Base-by-base conservation (phyloP, 2,888 invertebrate genomes). In the Cyaniris semiargus region DNA sequence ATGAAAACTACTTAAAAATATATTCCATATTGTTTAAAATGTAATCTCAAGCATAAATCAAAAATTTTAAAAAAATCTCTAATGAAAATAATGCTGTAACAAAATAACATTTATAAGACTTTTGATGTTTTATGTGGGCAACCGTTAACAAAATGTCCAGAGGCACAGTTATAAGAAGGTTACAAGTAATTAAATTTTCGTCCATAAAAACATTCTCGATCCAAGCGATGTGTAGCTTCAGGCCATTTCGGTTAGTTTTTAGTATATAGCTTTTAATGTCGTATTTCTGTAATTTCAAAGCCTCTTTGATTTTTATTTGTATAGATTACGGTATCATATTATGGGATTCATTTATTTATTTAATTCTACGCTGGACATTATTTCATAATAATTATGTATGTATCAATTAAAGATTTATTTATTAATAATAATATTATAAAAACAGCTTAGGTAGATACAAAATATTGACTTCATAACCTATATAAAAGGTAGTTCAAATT, bases 151-250 rank as follows among this genome's bases (percentile, higher is more conserved):
- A 27, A 31, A 31, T 18, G 66, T 27, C 66, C 66, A 31, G 27
- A 27, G 66, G 66, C 27, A 66, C 66, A 66, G 18, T 27, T 66
- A 15, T 7, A 66, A 23, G 60, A 60, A 21, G 23, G 60, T 60
- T 23, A 66, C 66, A 66, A 66, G 27, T 66, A 23, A 60, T 27
- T 60, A 66, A 27, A 66, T 60, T 66, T 66, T 31, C 31, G 66
- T 66, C 66, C 27, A 66, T 66, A 23, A 18, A 66, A 66, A 66
- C 27, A 27, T 66, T 66, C 5, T 66, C 27, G 15, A 27, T 66
- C 66, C 23, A 4, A 31, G 31, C 66, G 23, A 66, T 23, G 27
- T 66, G 6, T 66, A 66, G 66, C 66, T 27, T 27, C 15, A 15
- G 66, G 66, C 66, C 23, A 66, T 15, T 66, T 15, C 5, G 15